Percentiles rank a stretch among this genome's conserved stretches.
Conservation (phyloP, 2,888 invertebrate genomes). For the Pachymerium ferrugineum region DNA sequence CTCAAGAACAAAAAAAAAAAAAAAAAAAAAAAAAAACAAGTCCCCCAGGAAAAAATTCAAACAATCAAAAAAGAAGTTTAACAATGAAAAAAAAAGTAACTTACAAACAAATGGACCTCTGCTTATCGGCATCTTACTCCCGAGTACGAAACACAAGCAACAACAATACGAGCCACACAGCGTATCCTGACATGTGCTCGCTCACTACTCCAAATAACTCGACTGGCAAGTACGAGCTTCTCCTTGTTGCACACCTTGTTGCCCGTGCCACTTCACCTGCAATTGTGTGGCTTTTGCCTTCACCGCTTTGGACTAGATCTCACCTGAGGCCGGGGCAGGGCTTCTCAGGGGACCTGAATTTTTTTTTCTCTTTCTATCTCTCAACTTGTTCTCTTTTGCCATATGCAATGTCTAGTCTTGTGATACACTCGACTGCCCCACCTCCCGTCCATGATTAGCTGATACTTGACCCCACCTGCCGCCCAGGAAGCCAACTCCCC, state of each 20-base stretch:
- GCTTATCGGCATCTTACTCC: neutral
- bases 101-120: neutral
- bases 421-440: conserved; percentile 27
- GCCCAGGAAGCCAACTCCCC: conserved; percentile 6
- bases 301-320: conserved; percentile 24
- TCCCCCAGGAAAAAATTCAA: no score
- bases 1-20: no score
- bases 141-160: neutral
- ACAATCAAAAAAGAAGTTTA: no score
- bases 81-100: no score
- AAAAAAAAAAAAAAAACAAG: no score
- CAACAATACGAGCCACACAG: neutral
- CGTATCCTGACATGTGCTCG: conserved; percentile 22
- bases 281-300: conserved; percentile 27
- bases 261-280: conserved; percentile 17
- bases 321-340: conserved; percentile 27
- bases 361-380: conserved; percentile 19
- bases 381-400: conserved; percentile 27
- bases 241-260: conserved; percentile 24
- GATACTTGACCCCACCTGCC: conserved; percentile 27
- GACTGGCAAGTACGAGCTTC: neutral
- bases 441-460: conserved; percentile 21
- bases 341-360: conserved; percentile 24
- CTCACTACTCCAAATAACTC: neutral
- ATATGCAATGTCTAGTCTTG: conserved; percentile 22